Base-by-base conservation (phyloP, 2,113 vertebrate genomes). In the Corvus hawaiiensis region DNA sequence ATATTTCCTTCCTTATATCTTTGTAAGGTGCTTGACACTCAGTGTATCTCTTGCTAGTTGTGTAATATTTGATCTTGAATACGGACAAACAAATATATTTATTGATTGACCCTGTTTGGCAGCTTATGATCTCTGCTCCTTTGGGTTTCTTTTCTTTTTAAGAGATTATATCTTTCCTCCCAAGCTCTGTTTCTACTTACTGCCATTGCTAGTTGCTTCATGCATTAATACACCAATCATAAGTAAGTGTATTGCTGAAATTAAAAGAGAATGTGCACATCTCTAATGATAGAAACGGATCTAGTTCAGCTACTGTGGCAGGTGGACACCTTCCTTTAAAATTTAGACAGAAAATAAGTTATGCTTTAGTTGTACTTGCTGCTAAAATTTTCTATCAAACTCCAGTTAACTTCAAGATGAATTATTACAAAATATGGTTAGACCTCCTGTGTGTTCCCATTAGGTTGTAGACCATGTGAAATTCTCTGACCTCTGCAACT, bases 181-280 rank as follows among this genome's bases (percentile, higher is more conserved):
- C 13, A 61, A 77, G 4, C 18, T 73, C 20, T 62, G 3, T 81
- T 87, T 87, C 43, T 78, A 15, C 12, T 74, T 78, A 22, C 10
- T 73, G 9, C 5, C 11, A 10, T 44, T 79, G 8, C 5, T 43
- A 26, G 7, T 23, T 77, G 23, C 19, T 89, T 89, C 51, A 43
- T 22, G 43, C 13, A 16, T 24, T 59, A 48, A 55, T 43, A 64
- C 44, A 56, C 1, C 7, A 39, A 59, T 43, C 13, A 52, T 15
- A 68, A 54, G 35, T 12, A 80, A 3, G 8, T 41, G 9, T 59
- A 69, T 49, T 73, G 3, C 28, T 77, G 68, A 91, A 86, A 73
- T 58, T 33, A 52, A 63, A 52, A 68, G 30, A 61, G 8, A 90
- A 90, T 0, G 0, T 28, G 1, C 3, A 27, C 10, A 52, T 22